phyloP scores from a whole-genome alignment of 2,797 vertebrate species.

The Anguilla obscura region DNA sequence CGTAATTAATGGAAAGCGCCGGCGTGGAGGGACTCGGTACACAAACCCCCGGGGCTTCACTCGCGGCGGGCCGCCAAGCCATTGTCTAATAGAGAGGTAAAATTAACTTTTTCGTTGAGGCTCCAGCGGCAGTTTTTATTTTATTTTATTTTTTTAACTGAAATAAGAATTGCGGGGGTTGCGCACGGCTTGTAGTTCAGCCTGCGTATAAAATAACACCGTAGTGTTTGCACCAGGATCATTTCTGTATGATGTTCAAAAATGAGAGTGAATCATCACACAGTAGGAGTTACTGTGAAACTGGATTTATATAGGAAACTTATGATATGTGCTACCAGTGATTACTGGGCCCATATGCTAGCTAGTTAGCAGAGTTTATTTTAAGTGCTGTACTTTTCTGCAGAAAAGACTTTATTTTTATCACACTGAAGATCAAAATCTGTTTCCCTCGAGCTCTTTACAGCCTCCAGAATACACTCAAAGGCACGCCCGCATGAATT shows the following conservation, averaged over 20 bases:
- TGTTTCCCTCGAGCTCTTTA: slow-evolving; percentile 1
- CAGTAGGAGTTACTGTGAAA: background rate
- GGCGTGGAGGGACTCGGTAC: background rate
- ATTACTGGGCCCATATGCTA: background rate
- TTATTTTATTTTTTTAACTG: background rate
- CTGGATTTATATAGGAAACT: background rate
- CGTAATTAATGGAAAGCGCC: background rate
- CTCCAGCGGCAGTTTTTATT: background rate
- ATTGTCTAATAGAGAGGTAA: background rate
- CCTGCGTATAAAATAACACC: background rate
- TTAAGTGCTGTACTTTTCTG: background rate
- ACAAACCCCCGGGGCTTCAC: background rate
- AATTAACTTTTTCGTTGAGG: background rate
- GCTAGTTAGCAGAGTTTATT: background rate
- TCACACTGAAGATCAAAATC: background rate
- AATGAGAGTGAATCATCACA: background rate
- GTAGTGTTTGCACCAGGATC: background rate
- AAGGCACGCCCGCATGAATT: background rate
- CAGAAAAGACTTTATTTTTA: background rate
- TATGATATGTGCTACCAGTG: background rate
- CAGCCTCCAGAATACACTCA: background rate
- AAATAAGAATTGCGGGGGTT: background rate
- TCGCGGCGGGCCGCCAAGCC: background rate
- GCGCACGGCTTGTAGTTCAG: background rate
- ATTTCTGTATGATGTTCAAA: background rate